phyloP scores from a whole-genome alignment of 2,113 vertebrate species.

The Carassius gibelio region DNA sequence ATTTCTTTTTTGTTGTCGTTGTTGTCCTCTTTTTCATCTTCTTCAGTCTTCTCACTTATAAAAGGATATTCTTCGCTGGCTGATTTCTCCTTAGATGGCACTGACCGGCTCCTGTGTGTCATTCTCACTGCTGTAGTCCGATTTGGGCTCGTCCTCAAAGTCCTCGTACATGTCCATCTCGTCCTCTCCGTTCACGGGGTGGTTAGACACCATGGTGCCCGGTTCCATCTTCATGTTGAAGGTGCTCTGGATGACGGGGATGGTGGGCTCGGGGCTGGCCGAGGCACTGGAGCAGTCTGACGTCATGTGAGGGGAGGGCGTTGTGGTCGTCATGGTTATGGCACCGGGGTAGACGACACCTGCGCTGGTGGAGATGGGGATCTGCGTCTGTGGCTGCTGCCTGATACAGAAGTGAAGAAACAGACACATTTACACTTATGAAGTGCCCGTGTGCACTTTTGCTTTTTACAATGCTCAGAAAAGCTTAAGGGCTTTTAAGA shows the following conservation, averaged over 20 bases:
- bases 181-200: constrained; percentile 90
- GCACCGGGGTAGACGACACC: constrained; percentile 96
- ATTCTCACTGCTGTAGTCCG: constrained; percentile 99
- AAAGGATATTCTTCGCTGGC: constrained; percentile 39
- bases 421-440: background rate
- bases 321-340: constrained; percentile 93
- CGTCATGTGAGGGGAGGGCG: constrained; percentile 97
- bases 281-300: constrained; percentile 98
- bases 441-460: background rate
- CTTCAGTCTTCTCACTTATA: constrained; percentile 58
- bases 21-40: constrained; percentile 52
- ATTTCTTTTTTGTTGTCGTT: constrained; percentile 44
- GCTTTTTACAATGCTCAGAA: constrained; percentile 9
- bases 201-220: constrained; percentile 81
- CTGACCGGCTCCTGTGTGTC: constrained; percentile 93
- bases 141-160: constrained; percentile 98
- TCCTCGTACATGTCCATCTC: constrained; percentile 99
- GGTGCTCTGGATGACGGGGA: constrained; percentile 98
- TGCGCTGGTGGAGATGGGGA: constrained; percentile 93
- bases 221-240: constrained; percentile 95
- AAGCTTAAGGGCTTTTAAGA: constrained; percentile 31
- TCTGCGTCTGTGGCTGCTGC: constrained; percentile 95
- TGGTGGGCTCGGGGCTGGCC: constrained; percentile 94
- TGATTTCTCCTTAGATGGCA: constrained; percentile 85
- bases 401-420: constrained; percentile 67